Evolutionary conservation across 2,113 vertebrate genomes (phyloP), one percentile per base, ranked within the genome.

Genomic region (Cercopithecus mona): DNA sequence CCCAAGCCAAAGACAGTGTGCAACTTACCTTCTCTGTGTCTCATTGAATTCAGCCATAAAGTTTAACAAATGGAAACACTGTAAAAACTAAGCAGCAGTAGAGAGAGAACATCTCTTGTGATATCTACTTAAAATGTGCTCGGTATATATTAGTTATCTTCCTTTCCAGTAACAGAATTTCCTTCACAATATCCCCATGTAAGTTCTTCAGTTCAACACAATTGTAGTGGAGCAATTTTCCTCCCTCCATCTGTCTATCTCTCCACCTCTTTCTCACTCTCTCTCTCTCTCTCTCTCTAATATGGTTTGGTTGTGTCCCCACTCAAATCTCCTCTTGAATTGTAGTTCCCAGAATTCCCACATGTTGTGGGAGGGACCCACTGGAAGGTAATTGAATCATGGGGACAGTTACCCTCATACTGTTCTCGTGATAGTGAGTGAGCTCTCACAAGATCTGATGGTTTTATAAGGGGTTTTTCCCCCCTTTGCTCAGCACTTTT

Each of bases 11-110:
- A 43, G 23, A 45, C 4, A 14, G 5, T 7, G 2, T 61, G 8
- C 50, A 57, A 25, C 7, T 7, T n/a, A 8, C 9, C 1, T 9
- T 82, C 3, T n/a, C 8, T 73, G 17, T 3, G 12, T 2, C 5
- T 84, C 18, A 12, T 1, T 52, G 55, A 68, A 45, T 45, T 73
- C 20, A n/a, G 5, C 10, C 38, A 38, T 35, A 40, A 75, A 27
- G 22, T 32, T 52, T 13, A 82, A 32, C 16, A 86, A 43, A 81
- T 32, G 43, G 40, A 86, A 1, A 22, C 61, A 18, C 10, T 57
- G 8, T 20, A 18, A 88, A 50, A 84, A 48, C 38, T n/a, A 64
- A 80, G 30, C 43, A n/a, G 38, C 16, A 76, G 43, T 16, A 27
- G 27, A 61, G 14, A 30, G 32, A 30, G n/a, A 48, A n/a, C 61